These are phyloP conservation scores for Hippocampus guttulatus DNA, from an alignment of 2,113 vertebrate species.

Conservation along the genomic window DNA sequence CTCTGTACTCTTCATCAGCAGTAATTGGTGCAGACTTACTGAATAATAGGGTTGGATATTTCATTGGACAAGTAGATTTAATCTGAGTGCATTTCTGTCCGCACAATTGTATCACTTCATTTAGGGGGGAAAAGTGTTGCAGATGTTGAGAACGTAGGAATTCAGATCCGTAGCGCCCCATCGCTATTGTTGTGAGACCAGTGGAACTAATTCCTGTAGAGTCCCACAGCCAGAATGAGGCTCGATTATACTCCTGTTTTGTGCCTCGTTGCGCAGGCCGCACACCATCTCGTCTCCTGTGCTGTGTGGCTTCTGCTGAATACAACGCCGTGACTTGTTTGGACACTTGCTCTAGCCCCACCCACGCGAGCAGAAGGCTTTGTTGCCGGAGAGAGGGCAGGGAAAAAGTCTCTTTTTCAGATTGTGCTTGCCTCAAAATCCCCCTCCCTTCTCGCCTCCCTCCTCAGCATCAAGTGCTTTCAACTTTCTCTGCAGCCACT, in stretches of 20 bases:
- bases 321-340: constrained; percentile 30
- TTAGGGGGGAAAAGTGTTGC: constrained; percentile 29
- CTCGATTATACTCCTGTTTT: constrained; percentile 1
- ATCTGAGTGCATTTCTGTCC: not conserved
- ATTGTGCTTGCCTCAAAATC: constrained; percentile 15
- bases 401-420: constrained; percentile 43
- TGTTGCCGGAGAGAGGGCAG: constrained; percentile 49
- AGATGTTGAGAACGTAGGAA: constrained; percentile 39
- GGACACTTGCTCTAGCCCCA: constrained; percentile 52
- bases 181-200: constrained; percentile 24
- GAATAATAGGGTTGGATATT: not conserved
- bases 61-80: not conserved
- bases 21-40: not conserved
- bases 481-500: constrained; percentile 57
- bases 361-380: constrained; percentile 64
- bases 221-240: constrained; percentile 25
- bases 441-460: constrained; percentile 22
- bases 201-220: constrained; percentile 52
- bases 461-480: constrained; percentile 74
- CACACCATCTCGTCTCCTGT: constrained; percentile 16
- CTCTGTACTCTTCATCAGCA: not conserved
- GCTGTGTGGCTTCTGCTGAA: constrained; percentile 25
- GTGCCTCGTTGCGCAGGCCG: not conserved
- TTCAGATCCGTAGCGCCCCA: not conserved
- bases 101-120: not conserved